Percentiles rank a stretch among this genome's conserved stretches.
phyloP scores from a whole-genome alignment of 2,888 invertebrate species.

The Dryomyza anilis region DNA sequence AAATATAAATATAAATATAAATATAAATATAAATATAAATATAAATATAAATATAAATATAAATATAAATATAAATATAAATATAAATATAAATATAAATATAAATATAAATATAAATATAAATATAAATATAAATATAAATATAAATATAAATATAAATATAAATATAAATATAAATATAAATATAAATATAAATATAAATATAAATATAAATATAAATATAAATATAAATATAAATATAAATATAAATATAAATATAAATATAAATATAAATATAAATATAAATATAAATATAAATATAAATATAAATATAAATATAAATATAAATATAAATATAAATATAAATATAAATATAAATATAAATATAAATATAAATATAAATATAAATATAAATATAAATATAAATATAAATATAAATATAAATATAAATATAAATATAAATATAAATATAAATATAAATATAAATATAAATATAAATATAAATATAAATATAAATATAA shows the following conservation, averaged over 20 bases:
- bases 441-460: too few species aligned
- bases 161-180: too few species aligned
- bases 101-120: background rate
- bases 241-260: too few species aligned
- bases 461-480: too few species aligned
- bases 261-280: too few species aligned
- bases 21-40: too few species aligned
- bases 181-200: too few species aligned
- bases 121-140: background rate
- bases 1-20: too few species aligned
- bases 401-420: background rate
- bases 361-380: background rate
- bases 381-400: background rate
- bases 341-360: background rate
- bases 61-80: background rate
- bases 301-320: background rate
- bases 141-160: background rate
- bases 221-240: too few species aligned
- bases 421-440: background rate
- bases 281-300: too few species aligned
- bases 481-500: too few species aligned
- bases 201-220: too few species aligned
- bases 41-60: background rate
- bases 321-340: background rate
- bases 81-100: background rate